Evolutionary conservation across 2,113 vertebrate genomes (phyloP).

Genomic region (Halichoerus grypus): DNA sequence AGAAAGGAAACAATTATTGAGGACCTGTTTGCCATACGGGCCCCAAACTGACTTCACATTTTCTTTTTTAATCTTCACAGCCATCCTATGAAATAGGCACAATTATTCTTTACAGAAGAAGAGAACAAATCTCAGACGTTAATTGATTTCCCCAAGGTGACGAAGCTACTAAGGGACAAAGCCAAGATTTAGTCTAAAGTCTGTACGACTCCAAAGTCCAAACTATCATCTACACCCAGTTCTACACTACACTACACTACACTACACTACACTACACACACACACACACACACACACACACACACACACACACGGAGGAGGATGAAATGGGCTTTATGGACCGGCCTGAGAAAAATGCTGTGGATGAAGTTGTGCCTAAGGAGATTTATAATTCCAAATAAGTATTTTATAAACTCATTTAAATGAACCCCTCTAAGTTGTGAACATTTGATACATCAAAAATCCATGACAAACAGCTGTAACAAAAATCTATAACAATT

Average conservation of each 20-base stretch:
- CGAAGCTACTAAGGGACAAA: not conserved
- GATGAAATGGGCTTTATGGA: not conserved
- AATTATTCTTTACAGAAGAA: conserved; percentile 27
- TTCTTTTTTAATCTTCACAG: conserved; percentile 49
- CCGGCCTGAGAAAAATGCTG: not conserved
- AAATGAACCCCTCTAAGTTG: conserved; percentile 16
- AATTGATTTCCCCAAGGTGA: not conserved
- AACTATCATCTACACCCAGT: not conserved
- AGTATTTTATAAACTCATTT: not conserved
- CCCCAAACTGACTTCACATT: not conserved
- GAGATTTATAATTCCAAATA: conserved; percentile 32
- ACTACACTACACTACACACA: not conserved
- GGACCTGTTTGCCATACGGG: not conserved
- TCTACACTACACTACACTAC: not conserved
- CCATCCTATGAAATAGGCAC: not conserved
- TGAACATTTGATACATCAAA: not conserved
- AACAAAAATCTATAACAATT: conserved; percentile 26
- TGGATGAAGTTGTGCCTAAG: conserved; percentile 12
- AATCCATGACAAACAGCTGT: conserved; percentile 20
- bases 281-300: not conserved
- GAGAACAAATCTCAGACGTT: not conserved
- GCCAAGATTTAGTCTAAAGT: not conserved
- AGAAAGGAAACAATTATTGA: conserved; percentile 20
- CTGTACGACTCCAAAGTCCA: conserved; percentile 5
- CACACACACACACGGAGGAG: no score